Conservation (phyloP, 2,888 invertebrate genomes). For the Antheraea assamensis region DNA sequence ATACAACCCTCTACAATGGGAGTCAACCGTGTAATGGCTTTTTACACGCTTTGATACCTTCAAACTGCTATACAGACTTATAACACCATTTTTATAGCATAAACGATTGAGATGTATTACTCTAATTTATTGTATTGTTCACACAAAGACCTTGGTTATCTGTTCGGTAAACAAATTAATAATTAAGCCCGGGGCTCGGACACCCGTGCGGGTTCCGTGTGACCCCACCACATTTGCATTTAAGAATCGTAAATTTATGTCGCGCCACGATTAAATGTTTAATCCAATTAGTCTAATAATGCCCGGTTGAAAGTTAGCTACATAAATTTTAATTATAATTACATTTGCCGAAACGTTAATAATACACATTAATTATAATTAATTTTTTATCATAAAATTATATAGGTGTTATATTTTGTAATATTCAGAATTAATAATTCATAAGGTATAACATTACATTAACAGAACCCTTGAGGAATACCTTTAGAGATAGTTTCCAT, state of each 20-base stretch:
- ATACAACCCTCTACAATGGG: too few species aligned
- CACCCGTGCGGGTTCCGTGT: constrained; percentile 23
- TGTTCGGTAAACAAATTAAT: constrained; percentile 36
- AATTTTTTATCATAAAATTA: not conserved
- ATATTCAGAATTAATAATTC: not conserved
- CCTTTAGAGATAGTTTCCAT: too few species aligned
- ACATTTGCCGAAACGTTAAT: constrained; percentile 6
- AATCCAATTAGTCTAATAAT: constrained; percentile 24
- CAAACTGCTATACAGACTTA: not conserved
- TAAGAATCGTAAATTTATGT: constrained; percentile 26
- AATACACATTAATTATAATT: not conserved
- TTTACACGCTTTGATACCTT: constrained; percentile 15
- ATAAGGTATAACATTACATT: too few species aligned
- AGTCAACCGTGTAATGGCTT: constrained; percentile 13
- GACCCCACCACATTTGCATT: constrained; percentile 33
- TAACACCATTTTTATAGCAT: constrained; percentile 50
- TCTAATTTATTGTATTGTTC: constrained; percentile 65
- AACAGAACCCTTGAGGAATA: too few species aligned
- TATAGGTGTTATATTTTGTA: not conserved
- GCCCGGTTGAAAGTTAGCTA: constrained; percentile 16
- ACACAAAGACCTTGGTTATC: constrained; percentile 33
- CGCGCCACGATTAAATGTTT: constrained; percentile 21
- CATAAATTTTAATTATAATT: constrained; percentile 23
- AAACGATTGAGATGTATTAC: constrained; percentile 69
- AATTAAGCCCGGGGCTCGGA: constrained; percentile 24